Conservation (phyloP, 2,888 invertebrate genomes). For the Hyposoter dolosus region DNA sequence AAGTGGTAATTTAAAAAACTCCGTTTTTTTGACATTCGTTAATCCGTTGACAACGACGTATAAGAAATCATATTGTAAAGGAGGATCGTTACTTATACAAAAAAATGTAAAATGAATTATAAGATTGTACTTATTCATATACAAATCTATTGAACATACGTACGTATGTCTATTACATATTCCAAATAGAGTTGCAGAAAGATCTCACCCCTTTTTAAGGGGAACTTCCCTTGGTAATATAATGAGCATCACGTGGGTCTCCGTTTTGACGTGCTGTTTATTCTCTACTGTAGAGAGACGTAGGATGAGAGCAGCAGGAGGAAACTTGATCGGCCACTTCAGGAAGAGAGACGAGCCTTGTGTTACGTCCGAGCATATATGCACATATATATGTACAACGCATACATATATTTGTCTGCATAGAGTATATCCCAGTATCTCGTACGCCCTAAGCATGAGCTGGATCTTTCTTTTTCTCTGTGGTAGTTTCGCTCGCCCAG, state of each 20-base stretch:
- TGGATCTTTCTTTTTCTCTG: conserved; percentile 35
- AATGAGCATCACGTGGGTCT: conserved; percentile 62
- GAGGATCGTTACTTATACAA: background rate
- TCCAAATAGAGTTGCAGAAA: conserved; percentile 32
- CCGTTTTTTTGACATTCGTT: too few relatives aligned
- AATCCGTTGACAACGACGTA: too few relatives aligned
- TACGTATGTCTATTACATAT: conserved; percentile 7
- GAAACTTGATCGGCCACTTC: conserved; percentile 71
- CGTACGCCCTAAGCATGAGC: conserved; percentile 18
- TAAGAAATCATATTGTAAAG: background rate
- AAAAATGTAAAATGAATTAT: background rate
- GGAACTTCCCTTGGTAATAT: conserved; percentile 62
- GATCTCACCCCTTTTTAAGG: conserved; percentile 52
- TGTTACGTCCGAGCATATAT: conserved; percentile 31
- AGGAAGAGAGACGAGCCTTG: conserved; percentile 47
- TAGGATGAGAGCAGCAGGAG: conserved; percentile 41
- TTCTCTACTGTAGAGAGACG: conserved; percentile 52
- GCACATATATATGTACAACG: conserved; percentile 7
- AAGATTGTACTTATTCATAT: conserved; percentile 22
- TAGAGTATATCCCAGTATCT: conserved; percentile 9
- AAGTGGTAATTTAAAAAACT: background rate
- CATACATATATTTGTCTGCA: background rate
- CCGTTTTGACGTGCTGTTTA: conserved; percentile 68
- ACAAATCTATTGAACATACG: conserved; percentile 28
- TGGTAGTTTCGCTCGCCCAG: background rate